Evolutionary conservation across 2,888 invertebrate genomes (phyloP), one percentile per base, ranked within the genome.

Genomic region (Leucania comma): DNA sequence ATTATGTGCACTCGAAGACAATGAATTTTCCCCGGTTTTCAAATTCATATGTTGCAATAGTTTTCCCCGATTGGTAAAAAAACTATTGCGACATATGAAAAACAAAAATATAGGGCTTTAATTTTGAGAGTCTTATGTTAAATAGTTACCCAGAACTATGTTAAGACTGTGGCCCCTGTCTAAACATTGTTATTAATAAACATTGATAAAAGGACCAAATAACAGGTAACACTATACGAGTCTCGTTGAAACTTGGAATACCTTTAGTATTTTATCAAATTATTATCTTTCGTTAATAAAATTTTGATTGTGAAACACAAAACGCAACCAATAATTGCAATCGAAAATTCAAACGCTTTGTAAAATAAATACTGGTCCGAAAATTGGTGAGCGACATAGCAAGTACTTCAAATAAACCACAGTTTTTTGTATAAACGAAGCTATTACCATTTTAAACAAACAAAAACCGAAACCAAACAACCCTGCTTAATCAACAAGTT

Each of bases 401-500:
- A 64, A 63, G 42, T 69, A n/a, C 79, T 62, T 48, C 22, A 75
- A 79, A 79, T 48, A 59, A 63, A 46, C 56, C 56, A 53, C 78
- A 68, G 14, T 77, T 68, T 68, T 35, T 67, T 42, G 60, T 54
- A 61, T 50, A 65, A 78, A 78, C 68, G 46, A 67, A 79, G 69
- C 29, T 53, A 60, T 61, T 74, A 63, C 50, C 17, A 48, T 51
- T 73, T 51, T 62, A 17, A 48, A 32, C 54, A 74, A 63, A 75
- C 53, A 75, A 62, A 76, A 78, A 74, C 61, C n/a, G 2, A 65
- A 74, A 63, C 58, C 48, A n/a, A 78, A 63, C 60, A 56, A 42
- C 56, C 24, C 48, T 64, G 75, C 67, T 75, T 75, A 70, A 75
- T 78, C 71, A 78, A 78, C 80, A 78, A 78, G 71, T 71, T 70